Evolutionary conservation across 2,888 invertebrate genomes (phyloP), one percentile per base, ranked within the genome.

Genomic region (Drosophila hawaiiensis): DNA sequence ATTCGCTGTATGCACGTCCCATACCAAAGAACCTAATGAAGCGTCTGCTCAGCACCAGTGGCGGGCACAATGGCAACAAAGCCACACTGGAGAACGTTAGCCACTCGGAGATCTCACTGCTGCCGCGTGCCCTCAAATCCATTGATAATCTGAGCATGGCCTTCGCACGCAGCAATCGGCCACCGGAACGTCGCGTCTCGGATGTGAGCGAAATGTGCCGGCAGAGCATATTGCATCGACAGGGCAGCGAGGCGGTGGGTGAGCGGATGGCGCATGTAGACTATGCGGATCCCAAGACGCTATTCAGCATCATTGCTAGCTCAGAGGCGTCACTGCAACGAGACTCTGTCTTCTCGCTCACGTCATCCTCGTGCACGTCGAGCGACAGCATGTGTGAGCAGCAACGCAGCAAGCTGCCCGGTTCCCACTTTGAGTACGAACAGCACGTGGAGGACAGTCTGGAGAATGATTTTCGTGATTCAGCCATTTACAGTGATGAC

Each of bases 241-340:
- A 96, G 93, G 97, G 97, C 16, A 97, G 97, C 81, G 96, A 97
- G 79, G 95, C 96, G 71, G 95, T 97, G 80, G 98, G 98, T 0
- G 98, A 97, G 49, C 95, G 98, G 77, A 97, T 98, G 91, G 98
- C 98, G 1, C 96, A 97, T 82, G 96, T 97, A 0, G 97, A 98
- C 91, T 98, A 98, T 86, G 97, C 96, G 0, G 97, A 97, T 92
- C 97, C 97, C 0, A 95, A 95, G 59, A 95, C 96, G 25, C 95
- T 95, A 50, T 83, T 83, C n/a, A 72, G 87, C 50, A 71, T 82
- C 47, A 77, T 80, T 28, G 80, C 76, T 62, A 82, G 75, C 68
- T 92, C 92, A 3, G 91, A 91, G n/a, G 75, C 82, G 0, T 84
- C 88, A 39, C 69, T 91, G 55, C 93, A 93, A 68, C 83, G 93